A percentile compares a stretch with the other conserved stretches of the same genome.
These are phyloP conservation scores for Myotis lucifugus DNA, from an alignment of 2,113 vertebrate species.

Conservation along the genomic window DNA sequence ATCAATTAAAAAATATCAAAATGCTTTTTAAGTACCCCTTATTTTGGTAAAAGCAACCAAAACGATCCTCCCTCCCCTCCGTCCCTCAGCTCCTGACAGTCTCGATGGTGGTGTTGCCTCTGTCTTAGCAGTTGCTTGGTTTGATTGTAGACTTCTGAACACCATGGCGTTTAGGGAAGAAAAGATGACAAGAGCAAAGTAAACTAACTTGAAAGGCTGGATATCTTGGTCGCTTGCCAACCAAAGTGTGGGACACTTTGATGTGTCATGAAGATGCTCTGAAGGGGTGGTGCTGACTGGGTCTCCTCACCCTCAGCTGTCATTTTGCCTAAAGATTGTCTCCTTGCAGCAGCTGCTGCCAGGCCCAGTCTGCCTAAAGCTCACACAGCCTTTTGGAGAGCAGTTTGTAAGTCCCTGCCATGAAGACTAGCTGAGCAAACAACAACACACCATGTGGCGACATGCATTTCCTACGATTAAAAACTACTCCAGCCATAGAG, in stretches of 20 bases:
- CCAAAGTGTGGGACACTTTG: accelerated
- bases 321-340: not conserved
- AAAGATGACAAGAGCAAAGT: not conserved
- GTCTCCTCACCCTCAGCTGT: not conserved
- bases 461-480: not conserved
- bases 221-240: not conserved
- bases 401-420: not conserved
- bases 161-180: not conserved
- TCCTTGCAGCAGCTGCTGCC: not conserved
- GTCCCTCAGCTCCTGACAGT: not conserved
- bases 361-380: not conserved
- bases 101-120: not conserved
- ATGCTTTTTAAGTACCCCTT: not conserved
- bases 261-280: not conserved
- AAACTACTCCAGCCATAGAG: slow-evolving; percentile 47
- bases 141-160: not conserved
- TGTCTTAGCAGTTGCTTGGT: not conserved
- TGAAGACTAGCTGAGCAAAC: not conserved
- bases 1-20: not conserved
- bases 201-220: not conserved
- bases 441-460: not conserved
- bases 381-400: not conserved
- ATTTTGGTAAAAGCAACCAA: not conserved
- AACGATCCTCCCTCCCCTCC: not conserved
- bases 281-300: not conserved